Evolutionary conservation across 2,888 invertebrate species (phyloP).

Genomic region (Empis livida): DNA sequence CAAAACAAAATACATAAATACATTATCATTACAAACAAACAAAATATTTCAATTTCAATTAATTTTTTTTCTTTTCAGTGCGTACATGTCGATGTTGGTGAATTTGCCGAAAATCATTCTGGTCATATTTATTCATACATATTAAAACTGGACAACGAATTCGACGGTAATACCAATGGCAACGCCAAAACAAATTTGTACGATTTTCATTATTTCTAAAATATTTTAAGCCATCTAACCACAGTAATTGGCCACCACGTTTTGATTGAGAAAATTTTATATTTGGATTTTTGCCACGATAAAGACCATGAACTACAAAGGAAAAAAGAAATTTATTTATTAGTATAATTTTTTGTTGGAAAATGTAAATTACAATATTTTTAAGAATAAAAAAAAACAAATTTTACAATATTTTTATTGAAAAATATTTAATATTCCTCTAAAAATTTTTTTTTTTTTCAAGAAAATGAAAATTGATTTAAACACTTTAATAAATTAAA

Average conservation of each 20-base stretch:
- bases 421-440: no score
- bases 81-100: conserved; percentile 30
- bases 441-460: no score
- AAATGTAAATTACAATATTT: neutral
- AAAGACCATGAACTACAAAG: conserved; percentile 18
- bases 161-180: conserved; percentile 33
- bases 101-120: conserved; percentile 31
- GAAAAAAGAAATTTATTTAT: no score
- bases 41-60: no score
- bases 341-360: conserved; percentile 2
- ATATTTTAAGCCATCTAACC: conserved; percentile 32
- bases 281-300: conserved; percentile 23
- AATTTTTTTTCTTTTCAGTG: conserved; percentile 13
- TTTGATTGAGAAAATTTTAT: conserved; percentile 32
- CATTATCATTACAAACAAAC: no score
- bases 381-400: no score
- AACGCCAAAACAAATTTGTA: conserved; percentile 33
- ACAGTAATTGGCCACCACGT: conserved; percentile 31
- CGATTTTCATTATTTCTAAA: conserved; percentile 35
- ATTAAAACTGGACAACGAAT: conserved; percentile 33
- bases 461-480: no score
- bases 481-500: no score
- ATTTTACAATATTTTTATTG: no score
- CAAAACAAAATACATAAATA: no score
- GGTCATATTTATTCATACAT: conserved; percentile 33